Percentiles rank a stretch among this genome's conserved stretches.
These are phyloP conservation scores for Tamandua tetradactyla DNA, from an alignment of 2,797 vertebrate genomes.

Conservation along the genomic window DNA sequence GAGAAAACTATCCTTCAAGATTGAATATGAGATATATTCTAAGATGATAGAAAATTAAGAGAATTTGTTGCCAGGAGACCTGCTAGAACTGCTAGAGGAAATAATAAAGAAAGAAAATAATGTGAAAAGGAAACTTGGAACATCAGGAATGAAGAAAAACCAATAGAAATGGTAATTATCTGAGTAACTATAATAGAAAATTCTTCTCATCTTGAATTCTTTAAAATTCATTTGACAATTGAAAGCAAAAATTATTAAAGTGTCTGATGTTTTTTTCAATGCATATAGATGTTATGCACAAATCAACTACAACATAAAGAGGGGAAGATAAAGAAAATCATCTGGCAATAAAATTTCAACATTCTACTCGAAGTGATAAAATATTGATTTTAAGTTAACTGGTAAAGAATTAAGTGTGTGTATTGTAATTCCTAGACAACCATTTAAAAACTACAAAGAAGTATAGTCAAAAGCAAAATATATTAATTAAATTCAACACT, in stretches of 20 bases:
- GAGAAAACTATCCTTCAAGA: background rate
- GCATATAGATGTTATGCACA: background rate
- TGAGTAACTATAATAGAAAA: background rate
- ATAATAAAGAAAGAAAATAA: background rate
- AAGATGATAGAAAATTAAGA: background rate
- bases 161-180: background rate
- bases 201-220: background rate
- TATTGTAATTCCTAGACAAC: background rate
- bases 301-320: background rate
- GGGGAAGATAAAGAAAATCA: background rate
- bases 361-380: background rate
- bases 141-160: background rate
- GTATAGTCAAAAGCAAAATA: background rate
- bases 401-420: background rate
- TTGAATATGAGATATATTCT: background rate
- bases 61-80: background rate
- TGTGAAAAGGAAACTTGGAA: background rate
- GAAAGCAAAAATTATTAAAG: background rate
- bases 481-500: background rate
- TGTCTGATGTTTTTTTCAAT: too few relatives aligned
- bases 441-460: background rate
- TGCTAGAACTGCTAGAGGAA: background rate
- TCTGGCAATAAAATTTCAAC: background rate
- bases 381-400: background rate
- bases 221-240: background rate